A percentile compares a stretch with the other conserved stretches of the same genome.
phyloP scores from a whole-genome alignment of 1,140 invertebrate species.

The Probaryconus sp. region DNA sequence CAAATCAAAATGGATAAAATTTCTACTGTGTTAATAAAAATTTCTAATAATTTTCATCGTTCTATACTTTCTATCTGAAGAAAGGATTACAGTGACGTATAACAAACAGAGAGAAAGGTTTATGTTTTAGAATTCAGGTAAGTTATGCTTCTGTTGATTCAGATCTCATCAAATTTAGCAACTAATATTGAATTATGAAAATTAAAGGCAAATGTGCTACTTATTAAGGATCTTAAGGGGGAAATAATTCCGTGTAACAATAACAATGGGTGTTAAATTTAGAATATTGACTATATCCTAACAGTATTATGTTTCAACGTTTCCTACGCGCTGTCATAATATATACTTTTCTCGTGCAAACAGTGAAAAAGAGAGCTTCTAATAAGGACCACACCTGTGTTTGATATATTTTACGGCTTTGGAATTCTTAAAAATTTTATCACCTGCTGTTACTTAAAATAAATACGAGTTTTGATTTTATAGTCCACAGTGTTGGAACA shows the following conservation, averaged over 20 bases:
- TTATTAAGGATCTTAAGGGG: too few species aligned
- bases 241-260: constrained; percentile 9
- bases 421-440: constrained; percentile 37
- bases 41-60: too few species aligned
- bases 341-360: constrained; percentile 43
- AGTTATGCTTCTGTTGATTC: too few species aligned
- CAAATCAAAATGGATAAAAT: too few species aligned
- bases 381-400: constrained; percentile 38
- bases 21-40: too few species aligned
- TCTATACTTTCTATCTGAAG: too few species aligned
- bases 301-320: constrained; percentile 33
- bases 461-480: constrained; percentile 9
- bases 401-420: constrained; percentile 32
- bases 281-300: constrained; percentile 28
- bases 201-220: too few species aligned
- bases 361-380: constrained; percentile 23
- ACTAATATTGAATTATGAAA: too few species aligned
- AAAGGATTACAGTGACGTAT: too few species aligned
- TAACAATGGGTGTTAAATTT: constrained; percentile 25
- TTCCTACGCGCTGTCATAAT: constrained; percentile 34
- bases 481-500: neutral
- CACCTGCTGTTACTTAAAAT: constrained; percentile 33
- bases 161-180: too few species aligned
- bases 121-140: too few species aligned
- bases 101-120: too few species aligned